Evolutionary conservation across 2,888 invertebrate genomes (phyloP), one percentile per base, ranked within the genome.

Genomic region (Chirona hameri): DNA sequence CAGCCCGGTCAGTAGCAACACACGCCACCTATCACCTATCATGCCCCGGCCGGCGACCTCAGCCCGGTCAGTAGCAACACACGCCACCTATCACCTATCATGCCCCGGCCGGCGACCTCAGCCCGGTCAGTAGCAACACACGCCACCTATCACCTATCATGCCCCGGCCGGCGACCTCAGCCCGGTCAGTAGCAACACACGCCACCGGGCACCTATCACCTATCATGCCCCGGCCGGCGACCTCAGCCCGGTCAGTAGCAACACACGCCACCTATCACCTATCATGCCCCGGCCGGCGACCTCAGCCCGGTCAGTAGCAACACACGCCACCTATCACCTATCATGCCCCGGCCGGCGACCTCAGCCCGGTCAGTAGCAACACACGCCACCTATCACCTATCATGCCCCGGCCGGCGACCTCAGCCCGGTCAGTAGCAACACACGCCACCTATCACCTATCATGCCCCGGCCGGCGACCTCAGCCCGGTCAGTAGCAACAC

Each of bases 251-350:
- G n/a, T n/a, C n/a, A n/a, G n/a, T n/a, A n/a, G n/a, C 84, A 89
- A 88, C 84, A 88, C 83, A 89, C 89, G 31, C 89, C 89, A 65
- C 89, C 88, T n/a, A 87, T 39, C 46, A 76, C 76, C 18, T 76
- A 46, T 39, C 3, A 18, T 1, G 24, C 31, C 24, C 39, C 76
- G 39, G 24, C 46, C 76, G 46, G 39, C 76, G 76, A 76, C 76
- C 12, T 76, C 18, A n/a, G n/a, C n/a, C n/a, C n/a, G n/a, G n/a
- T n/a, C n/a, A n/a, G n/a, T n/a, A n/a, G n/a, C 84, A 89, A 88
- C 84, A 88, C 83, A 89, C 89, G 31, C 89, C 89, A 65, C 89
- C 88, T n/a, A 87, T 39, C 46, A 76, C 76, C 18, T 76, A 46
- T 39, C 3, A 18, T 1, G 24, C 31, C 24, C 39, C 76, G 39